phyloP scores from a whole-genome alignment of 2,888 invertebrate genomes.

The Pharmacophagus antenor region DNA sequence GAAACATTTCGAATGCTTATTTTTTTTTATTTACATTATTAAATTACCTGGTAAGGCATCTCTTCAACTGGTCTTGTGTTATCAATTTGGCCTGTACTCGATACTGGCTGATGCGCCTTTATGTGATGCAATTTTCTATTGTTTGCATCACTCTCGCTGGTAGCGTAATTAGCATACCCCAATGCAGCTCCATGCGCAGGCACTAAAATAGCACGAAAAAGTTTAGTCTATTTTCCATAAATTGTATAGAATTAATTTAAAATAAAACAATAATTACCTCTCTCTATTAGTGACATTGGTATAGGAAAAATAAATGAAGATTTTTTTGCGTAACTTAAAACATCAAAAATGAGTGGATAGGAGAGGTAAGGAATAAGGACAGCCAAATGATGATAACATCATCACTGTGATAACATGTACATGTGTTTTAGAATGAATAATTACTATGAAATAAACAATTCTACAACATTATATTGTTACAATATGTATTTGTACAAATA shows the following conservation, averaged over 20 bases:
- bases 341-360: conserved; percentile 35
- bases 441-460: conserved; percentile 31
- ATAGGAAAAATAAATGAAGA: conserved; percentile 5
- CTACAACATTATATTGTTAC: conserved; percentile 29
- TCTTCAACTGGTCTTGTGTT: conserved; percentile 73
- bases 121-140: conserved; percentile 71
- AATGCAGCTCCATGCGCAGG: conserved; percentile 79
- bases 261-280: conserved; percentile 27
- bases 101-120: conserved; percentile 75
- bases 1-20: no score
- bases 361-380: conserved; percentile 56
- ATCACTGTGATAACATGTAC: conserved; percentile 74
- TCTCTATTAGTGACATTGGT: conserved; percentile 12
- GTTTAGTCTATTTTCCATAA: not conserved
- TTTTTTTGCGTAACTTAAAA: conserved; percentile 22
- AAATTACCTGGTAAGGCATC: conserved; percentile 81
- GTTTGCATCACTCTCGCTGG: conserved; percentile 62
- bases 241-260: not conserved
- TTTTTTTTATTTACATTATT: not conserved
- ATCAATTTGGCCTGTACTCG: conserved; percentile 65
- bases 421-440: conserved; percentile 38
- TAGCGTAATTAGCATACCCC: conserved; percentile 81
- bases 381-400: conserved; percentile 62
- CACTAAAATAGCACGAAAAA: conserved; percentile 55
- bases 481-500: conserved; percentile 27